Base-by-base conservation (phyloP, 2,797 vertebrate genomes). In the Poeciliopsis infans region DNA sequence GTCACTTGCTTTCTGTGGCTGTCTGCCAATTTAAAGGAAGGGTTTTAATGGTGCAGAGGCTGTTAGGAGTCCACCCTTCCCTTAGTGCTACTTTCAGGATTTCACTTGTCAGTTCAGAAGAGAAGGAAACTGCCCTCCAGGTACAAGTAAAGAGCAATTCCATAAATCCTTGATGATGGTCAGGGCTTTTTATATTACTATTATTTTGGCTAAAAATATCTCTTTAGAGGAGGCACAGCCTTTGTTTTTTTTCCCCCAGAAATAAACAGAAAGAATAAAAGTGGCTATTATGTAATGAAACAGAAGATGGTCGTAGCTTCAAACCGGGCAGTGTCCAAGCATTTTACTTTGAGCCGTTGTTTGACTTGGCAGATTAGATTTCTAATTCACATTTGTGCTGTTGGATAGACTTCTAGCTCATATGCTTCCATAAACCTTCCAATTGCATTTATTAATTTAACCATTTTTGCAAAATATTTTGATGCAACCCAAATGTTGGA, bases 1-100 rank as follows among this genome's bases (percentile, higher is more conserved):
- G 20, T 11, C 43, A 23, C 81, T 68, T 75, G 59, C 64, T 82
- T 55, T 15, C 61, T 64, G 36, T 68, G 82, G 75, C 78, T 55
- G 53, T 69, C 77, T 47, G 81, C 20, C 75, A 68, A 69, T 55
- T 51, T n/a, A 4, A 64, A 41, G 36, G 25, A 43, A 1, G 2
- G 4, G 25, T 28, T 70, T 70, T 41, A n/a, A n/a, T 70, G 41
- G 68, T 43, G 25, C 39, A 41, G 20, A 25, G 36, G 10, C 36
- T 45, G 20, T 68, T 43, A 70, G 41, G 68, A 70, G 41, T 70
- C 41, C 41, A 45, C 5, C 41, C 12, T 7, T 45, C 41, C 68
- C 41, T n/a, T 45, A 33, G 25, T n/a, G 12, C 39, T 20, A 45
- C 68, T 45, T 70, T n/a, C 23, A n/a, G 5, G 25, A 28, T 45